A percentile compares a stretch with the other conserved stretches of the same genome.
These are phyloP conservation scores for Progne subis DNA, from an alignment of 2,113 vertebrate genomes.

Conservation along the genomic window DNA sequence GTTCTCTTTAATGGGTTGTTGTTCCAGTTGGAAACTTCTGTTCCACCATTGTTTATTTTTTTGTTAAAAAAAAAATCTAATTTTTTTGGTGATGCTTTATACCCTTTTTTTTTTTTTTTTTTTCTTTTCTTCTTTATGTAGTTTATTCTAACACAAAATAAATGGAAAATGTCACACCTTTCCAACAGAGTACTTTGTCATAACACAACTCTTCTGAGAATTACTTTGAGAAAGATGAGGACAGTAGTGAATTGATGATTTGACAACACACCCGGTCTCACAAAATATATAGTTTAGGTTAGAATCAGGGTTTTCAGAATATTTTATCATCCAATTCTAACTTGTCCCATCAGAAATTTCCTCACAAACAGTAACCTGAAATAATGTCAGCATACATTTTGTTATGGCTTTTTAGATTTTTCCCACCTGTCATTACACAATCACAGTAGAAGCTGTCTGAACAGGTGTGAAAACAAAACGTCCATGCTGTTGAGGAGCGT, in stretches of 20 bases:
- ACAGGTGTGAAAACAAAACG: background rate
- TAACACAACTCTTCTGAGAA: background rate
- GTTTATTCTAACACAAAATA: slow-evolving; percentile 21
- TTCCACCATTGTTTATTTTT: slow-evolving; percentile 16
- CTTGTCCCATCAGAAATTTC: background rate
- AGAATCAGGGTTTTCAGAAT: background rate
- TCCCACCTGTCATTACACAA: background rate
- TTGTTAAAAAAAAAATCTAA: background rate
- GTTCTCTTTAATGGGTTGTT: slow-evolving; percentile 1
- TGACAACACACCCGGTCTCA: background rate
- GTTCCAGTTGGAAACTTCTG: background rate
- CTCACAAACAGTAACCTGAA: background rate
- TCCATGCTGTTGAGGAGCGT: background rate
- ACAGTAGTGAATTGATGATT: background rate
- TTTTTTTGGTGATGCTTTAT: background rate
- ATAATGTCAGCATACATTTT: background rate
- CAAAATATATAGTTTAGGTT: background rate
- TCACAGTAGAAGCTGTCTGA: background rate
- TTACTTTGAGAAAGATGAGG: background rate
- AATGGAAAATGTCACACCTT: slow-evolving; percentile 45
- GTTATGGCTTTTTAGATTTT: background rate
- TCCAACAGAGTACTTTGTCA: slow-evolving; percentile 24
- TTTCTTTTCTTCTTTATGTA: background rate
- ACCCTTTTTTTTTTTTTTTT: background rate
- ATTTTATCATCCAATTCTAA: background rate